A percentile compares a stretch with the other conserved stretches of the same genome.
These are phyloP conservation scores for Labeo rohita DNA, from an alignment of 2,113 vertebrate species.

Conservation along the genomic window DNA sequence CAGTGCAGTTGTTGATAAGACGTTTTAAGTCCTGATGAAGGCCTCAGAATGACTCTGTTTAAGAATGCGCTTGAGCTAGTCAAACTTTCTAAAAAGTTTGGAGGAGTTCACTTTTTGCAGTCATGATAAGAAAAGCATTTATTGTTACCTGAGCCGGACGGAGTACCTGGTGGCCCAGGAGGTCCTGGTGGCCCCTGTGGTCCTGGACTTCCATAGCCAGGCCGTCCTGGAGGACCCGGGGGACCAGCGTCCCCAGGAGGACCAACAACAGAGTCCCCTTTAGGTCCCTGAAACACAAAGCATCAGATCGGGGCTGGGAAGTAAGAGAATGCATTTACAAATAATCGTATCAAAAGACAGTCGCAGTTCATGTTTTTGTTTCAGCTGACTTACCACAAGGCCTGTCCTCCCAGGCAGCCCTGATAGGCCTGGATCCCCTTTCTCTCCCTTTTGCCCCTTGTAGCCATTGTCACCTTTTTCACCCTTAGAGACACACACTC, in stretches of 20 bases:
- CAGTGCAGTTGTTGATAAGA: background rate
- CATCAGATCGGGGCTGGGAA: background rate
- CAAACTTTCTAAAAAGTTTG: background rate
- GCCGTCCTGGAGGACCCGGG: conserved; percentile 82
- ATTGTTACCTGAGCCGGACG: conserved; percentile 76
- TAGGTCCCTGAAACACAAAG: conserved; percentile 81
- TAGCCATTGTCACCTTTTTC: conserved; percentile 77
- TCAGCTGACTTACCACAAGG: conserved; percentile 76
- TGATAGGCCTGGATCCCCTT: conserved; percentile 79
- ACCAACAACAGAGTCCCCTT: conserved; percentile 86
- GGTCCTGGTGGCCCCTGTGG: conserved; percentile 83
- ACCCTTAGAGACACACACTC: conserved; percentile 69
- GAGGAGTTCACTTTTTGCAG: background rate
- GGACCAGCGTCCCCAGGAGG: conserved; percentile 84
- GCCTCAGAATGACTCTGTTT: background rate
- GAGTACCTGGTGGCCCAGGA: conserved; percentile 79
- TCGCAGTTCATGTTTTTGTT: background rate
- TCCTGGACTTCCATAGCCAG: conserved; percentile 85
- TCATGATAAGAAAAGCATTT: background rate
- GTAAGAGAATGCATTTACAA: background rate
- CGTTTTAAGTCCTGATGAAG: background rate
- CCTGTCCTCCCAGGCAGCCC: conserved; percentile 86
- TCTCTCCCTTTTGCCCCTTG: conserved; percentile 82
- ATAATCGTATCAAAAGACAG: background rate
- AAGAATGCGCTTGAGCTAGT: background rate